These are phyloP conservation scores for Glaucopsyche alexis DNA, from an alignment of 2,888 invertebrate species.

Conservation along the genomic window DNA sequence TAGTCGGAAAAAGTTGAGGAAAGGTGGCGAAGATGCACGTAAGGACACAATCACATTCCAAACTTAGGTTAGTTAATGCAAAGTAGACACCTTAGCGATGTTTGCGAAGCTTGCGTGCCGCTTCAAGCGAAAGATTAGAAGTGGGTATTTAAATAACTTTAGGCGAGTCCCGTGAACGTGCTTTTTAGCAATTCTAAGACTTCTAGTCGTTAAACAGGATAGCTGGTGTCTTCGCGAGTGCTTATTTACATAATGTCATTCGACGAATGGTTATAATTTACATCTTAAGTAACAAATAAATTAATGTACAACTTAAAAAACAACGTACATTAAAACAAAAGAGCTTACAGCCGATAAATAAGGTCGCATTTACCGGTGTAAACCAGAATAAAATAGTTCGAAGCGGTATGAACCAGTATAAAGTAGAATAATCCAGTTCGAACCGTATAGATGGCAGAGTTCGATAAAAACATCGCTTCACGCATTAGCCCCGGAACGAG, in stretches of 20 bases:
- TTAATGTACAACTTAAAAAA: neutral
- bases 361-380: slow-evolving; percentile 27
- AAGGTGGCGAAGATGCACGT: slow-evolving; percentile 52
- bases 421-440: slow-evolving; percentile 17
- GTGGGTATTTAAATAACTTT: slow-evolving; percentile 59
- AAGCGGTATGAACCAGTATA: neutral
- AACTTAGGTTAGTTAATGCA: slow-evolving; percentile 52
- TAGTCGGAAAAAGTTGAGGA: slow-evolving; percentile 72
- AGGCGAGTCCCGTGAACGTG: slow-evolving; percentile 55
- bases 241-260: slow-evolving; percentile 27
- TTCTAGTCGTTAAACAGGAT: slow-evolving; percentile 50
- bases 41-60: slow-evolving; percentile 59
- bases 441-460: slow-evolving; percentile 29
- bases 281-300: neutral
- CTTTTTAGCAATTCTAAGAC: slow-evolving; percentile 70
- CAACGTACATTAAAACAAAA: neutral
- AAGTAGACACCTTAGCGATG: slow-evolving; percentile 50
- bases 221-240: slow-evolving; percentile 45
- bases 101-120: slow-evolving; percentile 57
- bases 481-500: slow-evolving; percentile 53
- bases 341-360: slow-evolving; percentile 26
- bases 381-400: neutral
- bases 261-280: slow-evolving; percentile 1
- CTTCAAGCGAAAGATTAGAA: slow-evolving; percentile 63
- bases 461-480: slow-evolving; percentile 36